Base-by-base conservation (phyloP, 2,888 invertebrate species). In the Drosophila robusta region DNA sequence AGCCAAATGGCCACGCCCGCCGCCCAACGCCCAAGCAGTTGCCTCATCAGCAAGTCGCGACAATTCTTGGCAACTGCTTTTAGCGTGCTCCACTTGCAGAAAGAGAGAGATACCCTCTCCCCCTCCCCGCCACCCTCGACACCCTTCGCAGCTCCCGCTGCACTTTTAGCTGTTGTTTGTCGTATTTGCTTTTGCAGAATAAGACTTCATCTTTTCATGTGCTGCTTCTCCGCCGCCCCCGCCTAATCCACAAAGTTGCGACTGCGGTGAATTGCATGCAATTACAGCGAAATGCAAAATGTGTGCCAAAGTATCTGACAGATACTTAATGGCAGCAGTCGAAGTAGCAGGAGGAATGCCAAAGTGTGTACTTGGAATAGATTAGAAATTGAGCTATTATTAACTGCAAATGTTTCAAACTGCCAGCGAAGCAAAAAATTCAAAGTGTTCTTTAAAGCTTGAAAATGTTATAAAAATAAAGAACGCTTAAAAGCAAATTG, bases 201-300 rank as follows among this genome's bases (percentile, higher is more conserved):
- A 51, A 12, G 34, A 42, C 65, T 65, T 49, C 65, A 49, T 38
- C 44, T 45, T 36, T 16, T 4, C 34, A 4, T 34, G 34, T 34
- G 34, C 34, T 34, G 0, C 7, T 7, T 16, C 29, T 45, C 50
- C 41, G 18, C 18, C 18, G 18, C 18, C 12, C n/a, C 9, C 64
- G 12, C 34, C 11, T 41, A 47, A 41, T 47, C 22, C n/a, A 29
- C 38, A 18, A 47, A 56, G 45, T 36, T 50, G 34, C 34, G 1
- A 34, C 34, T 70, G 67, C 68, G 46, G 47, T 69, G 71, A 88
- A 84, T 86, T 88, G 89, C 83, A 65, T 68, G 85, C 85, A 89
- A 85, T 85, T 89, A 85, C 87, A 89, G 66, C 63, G 65, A 89
- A 72, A 78, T 87, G 89, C 89, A 72, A 89, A 85, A 89, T 89